Evolutionary conservation across 2,888 invertebrate species (phyloP), one percentile per base, ranked within the genome.

Genomic region (Polia nebulosa): DNA sequence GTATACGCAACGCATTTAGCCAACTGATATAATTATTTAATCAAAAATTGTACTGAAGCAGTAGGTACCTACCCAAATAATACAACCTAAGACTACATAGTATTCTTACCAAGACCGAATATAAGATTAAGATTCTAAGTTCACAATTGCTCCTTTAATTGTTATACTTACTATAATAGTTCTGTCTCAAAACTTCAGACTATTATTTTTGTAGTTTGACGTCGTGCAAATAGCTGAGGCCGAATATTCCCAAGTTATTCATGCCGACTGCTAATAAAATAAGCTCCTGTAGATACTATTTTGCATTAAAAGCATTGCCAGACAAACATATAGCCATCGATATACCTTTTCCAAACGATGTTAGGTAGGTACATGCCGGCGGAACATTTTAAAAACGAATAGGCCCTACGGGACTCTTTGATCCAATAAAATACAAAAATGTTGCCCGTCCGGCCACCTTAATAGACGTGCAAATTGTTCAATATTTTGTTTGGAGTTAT

Each of bases 341-440:
- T 61, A 67, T 51, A 55, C 58, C 39, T 32, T 64, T 65, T 20
- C 34, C 61, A 62, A 47, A 58, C 63, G 63, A 20, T 11, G 41
- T 56, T 51, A n/a, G n/a, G n/a, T n/a, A n/a, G n/a, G n/a, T n/a
- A 49, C 45, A 36, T 25, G 61, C 51, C 34, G 17, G 45, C 34
- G 32, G n/a, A 51, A 62, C 45, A 44, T 72, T 65, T 52, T n/a
- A 47, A 65, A 81, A 66, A 65, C 39, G 64, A 70, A 79, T 36
- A 32, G 44, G 9, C 45, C 63, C 45, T 20, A n/a, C 9, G 78
- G 63, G 78, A 78, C 60, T 57, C 32, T 63, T 81, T 73, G 32
- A 49, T 62, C 39, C 32, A 59, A 79, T 69, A 67, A 60, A 67
- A 73, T 41, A 63, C 36, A 59, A 55, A 77, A 72, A 64, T 56